phyloP scores from a whole-genome alignment of 1,140 invertebrate genomes.

The Zaprionus taronus region DNA sequence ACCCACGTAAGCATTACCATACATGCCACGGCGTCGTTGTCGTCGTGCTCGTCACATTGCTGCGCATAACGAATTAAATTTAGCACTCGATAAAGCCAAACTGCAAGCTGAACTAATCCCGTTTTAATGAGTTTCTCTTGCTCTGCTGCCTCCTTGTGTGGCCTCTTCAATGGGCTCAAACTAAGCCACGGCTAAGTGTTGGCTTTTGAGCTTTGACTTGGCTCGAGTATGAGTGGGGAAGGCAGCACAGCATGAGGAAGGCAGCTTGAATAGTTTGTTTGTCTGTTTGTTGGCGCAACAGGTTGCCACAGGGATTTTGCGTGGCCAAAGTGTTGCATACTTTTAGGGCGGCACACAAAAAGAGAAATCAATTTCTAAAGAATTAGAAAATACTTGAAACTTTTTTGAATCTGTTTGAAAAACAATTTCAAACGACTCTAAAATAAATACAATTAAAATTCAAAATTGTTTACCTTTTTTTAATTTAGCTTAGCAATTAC shows the following conservation, averaged over 20 bases:
- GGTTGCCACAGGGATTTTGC: constrained; percentile 17
- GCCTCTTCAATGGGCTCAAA: constrained; percentile 25
- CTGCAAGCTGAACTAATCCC: constrained; percentile 71
- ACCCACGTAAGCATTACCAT: not conserved
- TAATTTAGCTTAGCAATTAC: too few species aligned
- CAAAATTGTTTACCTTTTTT: too few species aligned
- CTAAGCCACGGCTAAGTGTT: constrained; percentile 53
- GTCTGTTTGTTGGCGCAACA: constrained; percentile 20
- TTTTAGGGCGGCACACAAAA: constrained; percentile 26
- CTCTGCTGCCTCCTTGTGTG: constrained; percentile 25
- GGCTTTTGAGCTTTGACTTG: constrained; percentile 59
- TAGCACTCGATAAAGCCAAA: constrained; percentile 58
- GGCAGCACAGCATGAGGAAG: not conserved
- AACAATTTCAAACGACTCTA: too few species aligned
- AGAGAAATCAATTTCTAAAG: not conserved
- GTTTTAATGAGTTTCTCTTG: constrained; percentile 69
- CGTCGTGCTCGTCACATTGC: constrained; percentile 34
- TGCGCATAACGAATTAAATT: constrained; percentile 62
- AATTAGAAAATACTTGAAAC: not conserved
- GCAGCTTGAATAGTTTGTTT: constrained; percentile 4
- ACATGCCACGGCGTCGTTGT: constrained; percentile 21
- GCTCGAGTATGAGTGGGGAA: not conserved
- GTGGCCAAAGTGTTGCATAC: constrained; percentile 38
- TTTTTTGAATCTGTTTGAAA: too few species aligned
- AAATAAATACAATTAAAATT: too few species aligned